phyloP scores from a whole-genome alignment of 2,888 invertebrate genomes.

The Crioceris asparagi region DNA sequence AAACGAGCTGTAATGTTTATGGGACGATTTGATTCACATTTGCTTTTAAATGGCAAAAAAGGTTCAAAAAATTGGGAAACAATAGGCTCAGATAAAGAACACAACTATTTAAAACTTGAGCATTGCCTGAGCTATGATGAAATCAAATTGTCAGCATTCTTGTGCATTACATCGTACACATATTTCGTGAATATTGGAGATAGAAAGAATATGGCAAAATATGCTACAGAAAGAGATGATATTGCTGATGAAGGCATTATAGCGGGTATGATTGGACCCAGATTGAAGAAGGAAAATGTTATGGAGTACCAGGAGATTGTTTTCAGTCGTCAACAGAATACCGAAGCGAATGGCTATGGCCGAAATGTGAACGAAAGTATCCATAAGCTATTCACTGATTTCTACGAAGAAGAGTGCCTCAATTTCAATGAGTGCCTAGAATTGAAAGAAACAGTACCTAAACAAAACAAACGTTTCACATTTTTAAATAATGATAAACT shows the following conservation, averaged over 20 bases:
- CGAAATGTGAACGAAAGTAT: conserved; percentile 14
- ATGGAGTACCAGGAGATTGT: conserved; percentile 56
- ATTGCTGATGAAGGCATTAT: conserved; percentile 39
- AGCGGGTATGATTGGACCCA: conserved; percentile 43
- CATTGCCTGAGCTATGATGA: conserved; percentile 49
- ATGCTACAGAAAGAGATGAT: conserved; percentile 36
- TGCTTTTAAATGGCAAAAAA: conserved; percentile 31
- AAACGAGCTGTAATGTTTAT: conserved; percentile 44
- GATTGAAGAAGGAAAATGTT: conserved; percentile 41
- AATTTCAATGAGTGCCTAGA: conserved; percentile 13
- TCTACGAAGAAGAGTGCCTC: conserved; percentile 20
- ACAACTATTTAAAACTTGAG: conserved; percentile 38
- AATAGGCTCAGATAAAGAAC: conserved; percentile 41
- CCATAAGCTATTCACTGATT: conserved; percentile 25
- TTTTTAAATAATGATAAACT: conserved; percentile 20
- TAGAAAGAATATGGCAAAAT: conserved; percentile 42
- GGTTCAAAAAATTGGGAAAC: conserved; percentile 43
- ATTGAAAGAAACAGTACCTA: conserved; percentile 2
- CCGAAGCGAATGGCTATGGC: conserved; percentile 40
- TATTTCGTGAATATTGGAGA: conserved; percentile 48
- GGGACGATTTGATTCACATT: conserved; percentile 22
- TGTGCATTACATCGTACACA: conserved; percentile 45
- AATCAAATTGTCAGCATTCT: conserved; percentile 45
- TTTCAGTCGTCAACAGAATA: conserved; percentile 37
- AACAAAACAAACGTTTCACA: conserved; percentile 12